Base-by-base conservation (phyloP, 1,140 invertebrate genomes). In the Platorchestia sp. region DNA sequence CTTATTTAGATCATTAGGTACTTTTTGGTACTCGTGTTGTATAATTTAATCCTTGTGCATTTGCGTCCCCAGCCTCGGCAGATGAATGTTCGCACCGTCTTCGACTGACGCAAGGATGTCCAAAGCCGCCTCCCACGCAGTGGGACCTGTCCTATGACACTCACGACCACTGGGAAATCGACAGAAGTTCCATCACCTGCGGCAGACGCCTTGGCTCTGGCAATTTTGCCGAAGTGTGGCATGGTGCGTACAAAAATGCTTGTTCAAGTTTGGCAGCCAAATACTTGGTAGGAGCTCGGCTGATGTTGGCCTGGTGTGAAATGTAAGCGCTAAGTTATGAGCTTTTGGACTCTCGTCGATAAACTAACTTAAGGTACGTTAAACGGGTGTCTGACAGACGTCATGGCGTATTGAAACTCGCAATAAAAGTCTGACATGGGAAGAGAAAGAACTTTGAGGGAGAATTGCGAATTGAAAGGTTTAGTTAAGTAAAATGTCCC, bases 181-280 rank as follows among this genome's bases (percentile, higher is more conserved):
- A 97, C 6, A 96, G 97, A 98, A 98, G 41, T 97, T 99, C 95
- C 98, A 98, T 95, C 98, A 99, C 97, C 98, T 97, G 99, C 95
- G 98, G 99, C 51, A 97, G 98, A 90, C 99, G 99, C 97, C 97
- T 99, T 47, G 99, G 99, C 0, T 98, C 99, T 96, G 99, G 99
- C 40, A 99, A 99, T 97, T 99, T 99, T 97, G 99, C 99, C 36
- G 99, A 99, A 97, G 99, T 99, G 0, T 99, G 99, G 98, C 99
- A 99, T 97, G 99, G 99, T 97, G 97, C 97, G 97, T 97, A 42
- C 6, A 27, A 75, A 36, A 27, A 75, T 22, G 14, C 27, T 27
- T 19, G 14, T 36, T 22, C 36, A 27, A 3, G 59, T 36, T 27
- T 36, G 1, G 27, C 36, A 75, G 1, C 14, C 14, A 3, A 36